Conservation (phyloP, 2,113 vertebrate genomes). For the Struthidea cinerea region DNA sequence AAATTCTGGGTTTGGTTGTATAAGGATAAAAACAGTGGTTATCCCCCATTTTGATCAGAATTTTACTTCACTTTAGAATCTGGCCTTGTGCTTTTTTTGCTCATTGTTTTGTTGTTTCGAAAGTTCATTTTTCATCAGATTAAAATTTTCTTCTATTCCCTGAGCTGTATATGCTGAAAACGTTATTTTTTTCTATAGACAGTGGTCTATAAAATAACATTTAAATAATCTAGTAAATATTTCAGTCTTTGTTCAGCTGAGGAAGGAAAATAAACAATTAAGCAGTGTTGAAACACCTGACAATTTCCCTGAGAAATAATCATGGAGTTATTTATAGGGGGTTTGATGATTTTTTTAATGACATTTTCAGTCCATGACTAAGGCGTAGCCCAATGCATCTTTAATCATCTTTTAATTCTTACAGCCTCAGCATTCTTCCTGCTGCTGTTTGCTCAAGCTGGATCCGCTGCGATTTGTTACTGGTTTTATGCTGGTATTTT, state of each 20-base stretch:
- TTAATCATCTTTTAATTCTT: background rate
- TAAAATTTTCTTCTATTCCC: background rate
- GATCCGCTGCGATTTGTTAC: background rate
- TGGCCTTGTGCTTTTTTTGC: background rate
- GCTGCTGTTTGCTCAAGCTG: background rate
- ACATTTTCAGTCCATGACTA: background rate
- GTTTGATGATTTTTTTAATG: background rate
- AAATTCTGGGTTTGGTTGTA: background rate
- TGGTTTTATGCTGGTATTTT: background rate
- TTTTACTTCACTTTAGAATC: background rate
- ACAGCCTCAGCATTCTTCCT: background rate
- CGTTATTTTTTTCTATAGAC: background rate
- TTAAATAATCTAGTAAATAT: background rate
- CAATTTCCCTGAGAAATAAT: background rate
- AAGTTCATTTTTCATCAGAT: background rate
- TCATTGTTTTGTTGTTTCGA: background rate
- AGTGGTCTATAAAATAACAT: background rate
- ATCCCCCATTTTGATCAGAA: background rate
- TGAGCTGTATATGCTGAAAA: background rate
- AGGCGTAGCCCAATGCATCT: background rate
- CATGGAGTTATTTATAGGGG: background rate
- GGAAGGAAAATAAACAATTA: background rate
- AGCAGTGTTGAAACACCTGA: background rate
- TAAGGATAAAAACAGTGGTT: background rate
- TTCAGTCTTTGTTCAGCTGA: background rate